A percentile compares a stretch with the other conserved stretches of the same genome.
phyloP scores from a whole-genome alignment of 2,888 invertebrate genomes.

The Anagyrus pseudococci region DNA sequence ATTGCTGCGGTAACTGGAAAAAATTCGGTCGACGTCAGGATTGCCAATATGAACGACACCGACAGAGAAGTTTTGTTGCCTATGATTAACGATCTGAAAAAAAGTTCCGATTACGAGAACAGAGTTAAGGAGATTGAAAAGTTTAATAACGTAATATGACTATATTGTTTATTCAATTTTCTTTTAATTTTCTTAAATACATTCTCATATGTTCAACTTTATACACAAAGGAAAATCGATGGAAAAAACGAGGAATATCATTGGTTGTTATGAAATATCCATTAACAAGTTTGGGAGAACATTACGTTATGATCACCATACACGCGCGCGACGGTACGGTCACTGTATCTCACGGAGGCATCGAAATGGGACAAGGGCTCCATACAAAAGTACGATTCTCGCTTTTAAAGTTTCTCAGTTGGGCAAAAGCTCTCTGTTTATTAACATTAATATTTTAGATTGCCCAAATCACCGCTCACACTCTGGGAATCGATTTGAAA shows the following conservation, averaged over 20 bases:
- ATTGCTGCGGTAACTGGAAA: constrained; percentile 66
- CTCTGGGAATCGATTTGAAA: constrained; percentile 73
- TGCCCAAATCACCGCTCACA: constrained; percentile 77
- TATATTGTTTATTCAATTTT: no score
- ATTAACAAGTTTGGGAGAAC: constrained; percentile 64
- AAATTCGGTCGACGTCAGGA: constrained; percentile 68
- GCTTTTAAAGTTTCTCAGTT: no score
- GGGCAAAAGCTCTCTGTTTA: not conserved
- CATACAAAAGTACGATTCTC: constrained; percentile 72
- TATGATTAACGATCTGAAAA: constrained; percentile 67
- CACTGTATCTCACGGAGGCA: constrained; percentile 73
- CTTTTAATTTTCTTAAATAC: no score
- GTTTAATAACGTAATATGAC: constrained; percentile 70
- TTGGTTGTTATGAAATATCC: constrained; percentile 75
- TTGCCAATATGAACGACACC: constrained; percentile 65
- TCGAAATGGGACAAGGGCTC: constrained; percentile 79
- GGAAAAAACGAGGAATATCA: constrained; percentile 79
- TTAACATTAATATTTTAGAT: no score
- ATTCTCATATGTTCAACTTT: no score
- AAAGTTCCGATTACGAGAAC: constrained; percentile 66
- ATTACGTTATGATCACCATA: constrained; percentile 70
- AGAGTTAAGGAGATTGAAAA: constrained; percentile 65
- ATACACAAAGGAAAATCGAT: constrained; percentile 75
- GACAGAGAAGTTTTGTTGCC: constrained; percentile 62
- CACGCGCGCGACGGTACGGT: constrained; percentile 77